Evolutionary conservation across 2,888 invertebrate genomes (phyloP).

Genomic region (Aphelenchoides bicaudatus): DNA sequence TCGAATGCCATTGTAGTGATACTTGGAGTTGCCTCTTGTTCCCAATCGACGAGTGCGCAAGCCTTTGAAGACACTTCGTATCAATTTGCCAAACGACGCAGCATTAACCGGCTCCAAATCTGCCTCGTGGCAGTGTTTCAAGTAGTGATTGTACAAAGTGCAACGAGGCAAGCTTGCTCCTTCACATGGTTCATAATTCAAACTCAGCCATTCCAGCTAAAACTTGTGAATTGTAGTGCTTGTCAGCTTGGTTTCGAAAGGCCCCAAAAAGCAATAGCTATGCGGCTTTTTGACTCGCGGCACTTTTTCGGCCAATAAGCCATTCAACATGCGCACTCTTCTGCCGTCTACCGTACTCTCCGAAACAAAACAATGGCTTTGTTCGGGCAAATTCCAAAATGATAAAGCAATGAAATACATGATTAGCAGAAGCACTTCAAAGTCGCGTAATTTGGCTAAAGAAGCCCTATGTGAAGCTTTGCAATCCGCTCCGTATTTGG

Average conservation of each 20-base stretch:
- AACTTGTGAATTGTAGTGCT: constrained; percentile 25
- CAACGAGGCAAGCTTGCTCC: constrained; percentile 86
- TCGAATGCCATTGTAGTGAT: constrained; percentile 93
- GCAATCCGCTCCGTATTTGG: background rate
- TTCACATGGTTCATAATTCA: constrained; percentile 97
- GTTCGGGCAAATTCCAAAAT: too few species aligned
- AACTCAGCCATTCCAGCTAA: constrained; percentile 83
- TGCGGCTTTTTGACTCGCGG: too few species aligned
- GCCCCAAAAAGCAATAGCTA: too few species aligned
- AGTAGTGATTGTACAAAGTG: constrained; percentile 92
- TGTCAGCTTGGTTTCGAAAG: too few species aligned
- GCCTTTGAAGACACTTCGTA: constrained; percentile 93
- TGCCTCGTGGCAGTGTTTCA: constrained; percentile 76
- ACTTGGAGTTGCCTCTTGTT: constrained; percentile 69
- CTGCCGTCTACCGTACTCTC: too few species aligned
- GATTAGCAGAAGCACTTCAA: constrained; percentile 6
- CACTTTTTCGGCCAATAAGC: too few species aligned
- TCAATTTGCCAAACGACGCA: constrained; percentile 97
- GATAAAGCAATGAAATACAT: too few species aligned
- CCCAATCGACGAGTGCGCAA: constrained; percentile 88
- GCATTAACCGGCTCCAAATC: constrained; percentile 97
- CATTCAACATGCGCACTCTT: too few species aligned
- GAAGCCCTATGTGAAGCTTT: background rate
- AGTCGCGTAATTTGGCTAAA: background rate
- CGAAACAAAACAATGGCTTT: too few species aligned